A percentile compares a stretch with the other conserved stretches of the same genome.
phyloP scores from a whole-genome alignment of 37 sponge, comb jelly and placozoan species.

The Dysidea cf. avara region DNA sequence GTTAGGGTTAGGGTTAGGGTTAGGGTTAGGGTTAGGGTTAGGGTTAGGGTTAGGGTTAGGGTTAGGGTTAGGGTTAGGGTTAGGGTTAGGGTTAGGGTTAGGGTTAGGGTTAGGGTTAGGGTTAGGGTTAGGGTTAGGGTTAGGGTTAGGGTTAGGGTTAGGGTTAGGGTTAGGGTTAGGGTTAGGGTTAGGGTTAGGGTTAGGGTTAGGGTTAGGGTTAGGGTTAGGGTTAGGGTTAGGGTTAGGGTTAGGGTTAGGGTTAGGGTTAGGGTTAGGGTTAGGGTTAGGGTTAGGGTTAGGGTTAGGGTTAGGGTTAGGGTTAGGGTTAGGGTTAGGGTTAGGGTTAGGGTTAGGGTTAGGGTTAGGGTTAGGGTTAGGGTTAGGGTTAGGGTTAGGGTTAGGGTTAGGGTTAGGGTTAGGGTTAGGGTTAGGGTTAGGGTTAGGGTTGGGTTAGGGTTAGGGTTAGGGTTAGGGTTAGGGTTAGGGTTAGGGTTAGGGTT shows the following conservation, averaged over 20 bases:
- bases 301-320: background rate
- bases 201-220: background rate
- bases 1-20: background rate
- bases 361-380: background rate
- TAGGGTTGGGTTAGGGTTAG: too few species aligned
- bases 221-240: background rate
- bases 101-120: background rate
- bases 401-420: constrained; percentile 7
- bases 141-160: background rate
- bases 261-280: background rate
- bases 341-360: background rate
- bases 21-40: background rate
- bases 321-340: background rate
- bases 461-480: too few species aligned
- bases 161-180: background rate
- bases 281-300: background rate
- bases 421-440: constrained; percentile 6
- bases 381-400: constrained; percentile 6
- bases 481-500: too few species aligned
- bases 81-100: background rate
- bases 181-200: background rate
- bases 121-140: background rate
- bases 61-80: background rate
- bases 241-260: background rate
- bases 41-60: background rate